These are phyloP conservation scores for Hippoglossus hippoglossus DNA, from an alignment of 2,797 vertebrate species.

Conservation along the genomic window DNA sequence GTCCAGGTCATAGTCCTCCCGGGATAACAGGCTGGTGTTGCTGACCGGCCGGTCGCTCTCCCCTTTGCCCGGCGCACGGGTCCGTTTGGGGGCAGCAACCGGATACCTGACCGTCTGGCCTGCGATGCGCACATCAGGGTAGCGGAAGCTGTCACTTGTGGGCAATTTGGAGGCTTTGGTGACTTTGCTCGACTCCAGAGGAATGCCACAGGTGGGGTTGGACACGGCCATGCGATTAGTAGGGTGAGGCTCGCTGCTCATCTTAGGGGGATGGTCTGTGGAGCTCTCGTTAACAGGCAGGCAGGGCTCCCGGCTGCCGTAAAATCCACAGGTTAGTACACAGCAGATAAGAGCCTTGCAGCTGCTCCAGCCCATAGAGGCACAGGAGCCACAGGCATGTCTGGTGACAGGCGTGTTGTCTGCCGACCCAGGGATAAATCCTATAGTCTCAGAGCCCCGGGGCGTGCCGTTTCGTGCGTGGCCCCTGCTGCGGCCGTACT, in stretches of 20 bases:
- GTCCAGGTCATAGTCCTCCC: constrained; percentile 91
- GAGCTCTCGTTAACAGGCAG: constrained; percentile 85
- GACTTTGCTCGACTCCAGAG: constrained; percentile 76
- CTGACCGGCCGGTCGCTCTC: constrained; percentile 82
- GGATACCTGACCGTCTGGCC: constrained; percentile 89
- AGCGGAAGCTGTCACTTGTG: constrained; percentile 92
- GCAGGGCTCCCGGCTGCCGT: constrained; percentile 87
- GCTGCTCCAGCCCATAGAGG: constrained; percentile 89
- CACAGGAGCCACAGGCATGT: constrained; percentile 86
- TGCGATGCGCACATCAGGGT: constrained; percentile 91
- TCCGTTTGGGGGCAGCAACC: constrained; percentile 50
- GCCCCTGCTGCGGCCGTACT: constrained; percentile 67
- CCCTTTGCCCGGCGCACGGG: constrained; percentile 75
- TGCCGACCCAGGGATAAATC: constrained; percentile 91
- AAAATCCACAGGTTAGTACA: constrained; percentile 92
- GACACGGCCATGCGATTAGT: constrained; percentile 81
- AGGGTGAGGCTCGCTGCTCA: constrained; percentile 66
- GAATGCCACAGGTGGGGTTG: constrained; percentile 80
- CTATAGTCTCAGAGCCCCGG: constrained; percentile 88
- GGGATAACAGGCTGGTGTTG: constrained; percentile 89
- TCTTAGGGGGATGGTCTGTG: constrained; percentile 82
- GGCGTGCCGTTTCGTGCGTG: constrained; percentile 80
- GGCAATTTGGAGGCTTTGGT: constrained; percentile 79
- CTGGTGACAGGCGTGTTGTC: constrained; percentile 77
- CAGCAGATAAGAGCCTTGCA: constrained; percentile 93